Base-by-base conservation (phyloP, 2,888 invertebrate species). In the Lasius platythorax region DNA sequence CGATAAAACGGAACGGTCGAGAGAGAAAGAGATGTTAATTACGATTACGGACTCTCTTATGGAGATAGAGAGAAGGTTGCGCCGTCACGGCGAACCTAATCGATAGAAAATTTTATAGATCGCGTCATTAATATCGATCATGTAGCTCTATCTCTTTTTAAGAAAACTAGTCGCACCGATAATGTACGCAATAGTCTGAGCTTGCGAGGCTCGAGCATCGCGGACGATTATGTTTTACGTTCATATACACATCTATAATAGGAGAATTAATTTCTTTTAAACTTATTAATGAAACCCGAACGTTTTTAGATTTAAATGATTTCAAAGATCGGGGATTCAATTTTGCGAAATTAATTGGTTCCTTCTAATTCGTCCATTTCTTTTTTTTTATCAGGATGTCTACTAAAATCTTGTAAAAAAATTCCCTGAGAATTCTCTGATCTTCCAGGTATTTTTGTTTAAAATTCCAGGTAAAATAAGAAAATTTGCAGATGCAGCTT, bases 1-100 rank as follows among this genome's bases (percentile, higher is more conserved):
- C 37, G 70, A 61, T 86, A 61, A 83, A 84, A 68, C 72, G 33
- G 53, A 50, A 53, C 61, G 28, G 23, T 46, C 72, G 33, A 76
- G n/a, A 53, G n/a, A n/a, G n/a, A 18, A 5, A 37, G 74, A 74
- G 83, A 83, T 72, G 68, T 82, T 76, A 84, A 73, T 87, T 84
- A 85, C 37, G 73, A 64, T 83, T 81, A 63, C 72, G 46, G 9
- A 28, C 72, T 11, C 46, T 53, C 50, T n/a, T 50, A 50, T 53
- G n/a, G 72, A 72, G 79, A 81, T 81, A 61, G 79, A 18, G 18
- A 81, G 58, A 53, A 53, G 50, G 50, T 53, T 53, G 50, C 50
- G 50, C 50, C 70, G 72, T 46, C 79, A 23, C 46, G 70, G 46
- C 70, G 61, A 18, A 81, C 72, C 72, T 81, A 72, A 81, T 72